Evolutionary conservation across 2,888 invertebrate genomes (phyloP), one percentile per base, ranked within the genome.

Genomic region (Ceratothoa steindachneri): DNA sequence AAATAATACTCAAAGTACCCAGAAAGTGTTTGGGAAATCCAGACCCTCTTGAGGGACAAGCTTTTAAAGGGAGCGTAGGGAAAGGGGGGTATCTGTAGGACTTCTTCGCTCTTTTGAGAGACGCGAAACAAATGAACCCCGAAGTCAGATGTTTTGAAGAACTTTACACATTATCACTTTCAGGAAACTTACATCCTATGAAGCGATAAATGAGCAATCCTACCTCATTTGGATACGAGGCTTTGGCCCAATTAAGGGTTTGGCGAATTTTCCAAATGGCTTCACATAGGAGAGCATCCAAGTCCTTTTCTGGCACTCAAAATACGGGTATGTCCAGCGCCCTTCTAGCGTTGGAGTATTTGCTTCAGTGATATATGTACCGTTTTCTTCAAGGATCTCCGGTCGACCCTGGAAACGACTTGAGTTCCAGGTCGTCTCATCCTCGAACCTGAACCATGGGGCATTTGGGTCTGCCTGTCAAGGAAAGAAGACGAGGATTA

Each of bases 181-280:
- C n/a, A n/a, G 68, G 90, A 87, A 9, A 91, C 92, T 85, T 94
- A 95, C 81, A 89, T 89, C 81, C 91, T 89, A 30, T 93, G 93
- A 83, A 93, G 72, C 66, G 73, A 69, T 31, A 75, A 51, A 28
- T 72, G 72, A 9, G 71, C 74, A 29, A 80, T 72, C 66, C 72
- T 80, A 1, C 28, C n/a, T 30, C 28, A 1, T 51, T 22, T 72
- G 24, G 41, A 31, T 19, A 24, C 0, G 2, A 5, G 5, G 52
- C 7, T 15, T 5, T 9, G 15, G 41, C 5, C 41, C 41, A 9
- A 41, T 41, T 41, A 5, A 9, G 15, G 41, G 41, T 5, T 41
- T 5, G 5, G 5, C 41, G 7, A 41, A 9, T 15, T 15, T 9
- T 41, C 41, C 41, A 41, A 41, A 41, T 9, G 60, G 60, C 55